Evolutionary conservation across 2,797 vertebrate genomes (phyloP).

Genomic region (Apogon talboti): DNA sequence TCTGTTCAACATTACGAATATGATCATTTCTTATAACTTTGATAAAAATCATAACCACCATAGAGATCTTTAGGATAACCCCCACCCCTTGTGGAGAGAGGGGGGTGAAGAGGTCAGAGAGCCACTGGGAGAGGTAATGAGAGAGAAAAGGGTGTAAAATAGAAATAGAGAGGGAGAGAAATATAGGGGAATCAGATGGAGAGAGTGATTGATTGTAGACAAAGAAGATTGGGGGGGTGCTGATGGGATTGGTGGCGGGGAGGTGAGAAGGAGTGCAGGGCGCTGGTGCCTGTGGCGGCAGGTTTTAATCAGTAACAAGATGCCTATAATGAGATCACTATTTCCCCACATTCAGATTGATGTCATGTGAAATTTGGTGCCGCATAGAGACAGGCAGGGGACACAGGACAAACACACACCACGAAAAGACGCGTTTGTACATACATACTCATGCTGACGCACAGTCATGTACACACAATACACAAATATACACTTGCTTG

Average conservation of each 20-base stretch:
- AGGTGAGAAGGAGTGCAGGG: conserved; percentile 33
- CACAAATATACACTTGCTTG: conserved; percentile 65
- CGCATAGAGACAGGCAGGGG: conserved; percentile 68
- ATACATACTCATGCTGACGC: conserved; percentile 20
- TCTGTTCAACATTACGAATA: too few species aligned
- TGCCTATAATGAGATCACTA: conserved; percentile 86
- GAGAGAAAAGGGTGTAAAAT: conserved; percentile 55
- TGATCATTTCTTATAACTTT: too few species aligned
- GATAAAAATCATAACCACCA: conserved; percentile 19
- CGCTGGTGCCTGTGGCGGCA: conserved; percentile 61
- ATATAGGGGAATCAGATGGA: conserved; percentile 19
- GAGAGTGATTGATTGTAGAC: conserved; percentile 32
- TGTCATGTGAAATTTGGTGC: conserved; percentile 83
- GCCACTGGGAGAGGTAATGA: conserved; percentile 28
- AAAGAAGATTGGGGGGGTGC: conserved; percentile 1
- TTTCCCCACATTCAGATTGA: conserved; percentile 84
- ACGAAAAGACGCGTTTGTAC: conserved; percentile 20
- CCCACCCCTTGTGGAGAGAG: conserved; percentile 12
- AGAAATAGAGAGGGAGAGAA: conserved; percentile 32
- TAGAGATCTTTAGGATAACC: conserved; percentile 12
- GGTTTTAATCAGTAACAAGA: conserved; percentile 86
- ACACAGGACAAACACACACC: conserved; percentile 51
- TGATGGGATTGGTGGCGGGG: conserved; percentile 27
- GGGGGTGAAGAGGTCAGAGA: not conserved
- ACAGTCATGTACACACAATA: conserved; percentile 30